These are phyloP conservation scores for Neosilurus hyrtlii DNA, from an alignment of 2,797 vertebrate genomes.

Conservation along the genomic window DNA sequence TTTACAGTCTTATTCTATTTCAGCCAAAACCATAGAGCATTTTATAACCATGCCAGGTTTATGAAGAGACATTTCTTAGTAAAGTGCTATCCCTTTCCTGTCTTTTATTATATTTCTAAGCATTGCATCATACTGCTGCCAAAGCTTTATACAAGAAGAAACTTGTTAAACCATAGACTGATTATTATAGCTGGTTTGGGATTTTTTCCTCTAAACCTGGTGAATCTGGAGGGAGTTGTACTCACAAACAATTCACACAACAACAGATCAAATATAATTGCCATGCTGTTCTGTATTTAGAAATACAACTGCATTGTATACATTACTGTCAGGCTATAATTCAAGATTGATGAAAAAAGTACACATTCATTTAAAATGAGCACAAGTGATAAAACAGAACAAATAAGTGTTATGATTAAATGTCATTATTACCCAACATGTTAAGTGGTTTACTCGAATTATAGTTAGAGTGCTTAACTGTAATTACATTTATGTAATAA, in stretches of 20 bases:
- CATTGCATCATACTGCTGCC: conserved; percentile 13
- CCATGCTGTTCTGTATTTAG: neutral
- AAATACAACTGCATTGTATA: neutral
- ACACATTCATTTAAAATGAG: neutral
- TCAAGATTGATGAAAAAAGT: neutral
- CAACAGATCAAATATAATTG: neutral
- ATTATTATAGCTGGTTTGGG: neutral
- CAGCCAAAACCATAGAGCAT: neutral
- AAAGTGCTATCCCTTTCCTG: neutral
- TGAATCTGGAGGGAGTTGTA: neutral
- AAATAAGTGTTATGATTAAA: neutral
- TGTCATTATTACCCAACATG: neutral
- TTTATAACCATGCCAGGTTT: neutral
- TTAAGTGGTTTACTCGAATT: neutral
- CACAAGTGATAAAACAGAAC: neutral
- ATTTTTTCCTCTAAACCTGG: neutral
- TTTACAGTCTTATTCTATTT: neutral
- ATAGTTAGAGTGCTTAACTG: too few species aligned
- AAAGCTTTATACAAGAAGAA: neutral
- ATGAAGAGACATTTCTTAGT: neutral
- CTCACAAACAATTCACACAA: neutral
- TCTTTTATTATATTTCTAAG: conserved; percentile 15
- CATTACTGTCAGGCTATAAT: neutral
- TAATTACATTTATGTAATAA: too few species aligned
- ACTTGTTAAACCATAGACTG: neutral